These are phyloP conservation scores for Lasioglossum lativentre DNA, from an alignment of 2,888 invertebrate genomes.

Conservation along the genomic window DNA sequence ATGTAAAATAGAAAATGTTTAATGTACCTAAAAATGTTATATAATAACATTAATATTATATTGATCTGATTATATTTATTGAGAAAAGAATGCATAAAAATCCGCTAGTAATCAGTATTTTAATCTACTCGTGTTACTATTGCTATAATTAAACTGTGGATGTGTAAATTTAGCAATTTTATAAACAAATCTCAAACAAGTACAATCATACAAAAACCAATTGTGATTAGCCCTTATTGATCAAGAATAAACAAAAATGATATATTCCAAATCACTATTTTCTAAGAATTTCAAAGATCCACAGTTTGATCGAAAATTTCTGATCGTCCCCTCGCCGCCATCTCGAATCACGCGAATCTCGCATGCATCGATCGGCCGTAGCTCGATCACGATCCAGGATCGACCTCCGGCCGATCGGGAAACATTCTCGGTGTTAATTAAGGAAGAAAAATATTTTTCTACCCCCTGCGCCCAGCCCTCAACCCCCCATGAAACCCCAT, in stretches of 20 bases:
- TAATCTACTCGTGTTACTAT: background rate
- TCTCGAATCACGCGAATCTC: constrained; percentile 57
- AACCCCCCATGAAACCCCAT: background rate
- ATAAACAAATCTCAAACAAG: too few species aligned
- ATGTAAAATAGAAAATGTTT: too few species aligned
- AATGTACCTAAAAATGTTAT: too few species aligned
- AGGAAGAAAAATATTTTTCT: constrained; percentile 7
- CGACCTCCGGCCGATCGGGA: constrained; percentile 37
- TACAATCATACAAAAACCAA: background rate
- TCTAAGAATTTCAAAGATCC: background rate
- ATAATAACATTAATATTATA: too few species aligned
- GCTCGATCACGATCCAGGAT: constrained; percentile 40
- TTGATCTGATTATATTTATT: too few species aligned
- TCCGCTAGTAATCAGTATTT: too few species aligned
- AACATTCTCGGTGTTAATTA: constrained; percentile 51
- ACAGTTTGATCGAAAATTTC: background rate
- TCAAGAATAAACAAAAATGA: background rate
- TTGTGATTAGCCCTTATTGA: background rate
- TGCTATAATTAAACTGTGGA: background rate
- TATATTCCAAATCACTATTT: too few species aligned
- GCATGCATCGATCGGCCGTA: constrained; percentile 55
- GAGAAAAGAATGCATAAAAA: background rate
- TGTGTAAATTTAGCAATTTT: background rate
- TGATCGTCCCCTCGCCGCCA: constrained; percentile 26
- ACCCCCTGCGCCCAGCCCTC: background rate